A percentile compares a stretch with the other conserved stretches of the same genome.
Evolutionary conservation across 2,888 invertebrate species (phyloP).

Genomic region (Atherix ibis): DNA sequence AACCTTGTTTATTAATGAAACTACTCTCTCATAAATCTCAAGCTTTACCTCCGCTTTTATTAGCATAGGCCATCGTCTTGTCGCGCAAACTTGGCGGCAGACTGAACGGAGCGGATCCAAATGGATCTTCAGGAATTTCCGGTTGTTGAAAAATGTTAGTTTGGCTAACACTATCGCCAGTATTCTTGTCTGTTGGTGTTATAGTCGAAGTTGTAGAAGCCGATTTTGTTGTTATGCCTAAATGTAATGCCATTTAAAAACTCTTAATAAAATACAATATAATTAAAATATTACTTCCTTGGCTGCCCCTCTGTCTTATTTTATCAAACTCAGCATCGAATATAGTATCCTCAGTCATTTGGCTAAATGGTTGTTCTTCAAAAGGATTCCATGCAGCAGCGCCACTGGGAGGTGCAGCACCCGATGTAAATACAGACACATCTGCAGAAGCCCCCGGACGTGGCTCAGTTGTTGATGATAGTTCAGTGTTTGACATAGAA

Average conservation of each 20-base stretch:
- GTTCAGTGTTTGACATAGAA: conserved; percentile 26
- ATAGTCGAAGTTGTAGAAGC: conserved; percentile 29
- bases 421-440: conserved; percentile 10
- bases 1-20: too few species aligned
- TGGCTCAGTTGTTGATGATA: conserved; percentile 19
- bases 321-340: conserved; percentile 75
- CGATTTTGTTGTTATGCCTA: conserved; percentile 30
- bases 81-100: conserved; percentile 40
- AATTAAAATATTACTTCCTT: conserved; percentile 45
- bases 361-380: conserved; percentile 56
- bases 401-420: conserved; percentile 34
- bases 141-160: conserved; percentile 9
- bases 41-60: conserved; percentile 35
- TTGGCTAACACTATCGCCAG: conserved; percentile 8
- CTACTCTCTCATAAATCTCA: conserved; percentile 19
- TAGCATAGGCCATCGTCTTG: conserved; percentile 26
- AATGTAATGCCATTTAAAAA: background rate
- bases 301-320: conserved; percentile 54
- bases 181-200: conserved; percentile 27
- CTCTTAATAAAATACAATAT: background rate
- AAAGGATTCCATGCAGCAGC: conserved; percentile 72
- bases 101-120: conserved; percentile 69
- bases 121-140: conserved; percentile 51
- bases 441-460: conserved; percentile 8
- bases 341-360: conserved; percentile 62